Evolutionary conservation across 1,140 invertebrate genomes (phyloP), one percentile per base, ranked within the genome.

Genomic region (Cotesia glomerata): DNA sequence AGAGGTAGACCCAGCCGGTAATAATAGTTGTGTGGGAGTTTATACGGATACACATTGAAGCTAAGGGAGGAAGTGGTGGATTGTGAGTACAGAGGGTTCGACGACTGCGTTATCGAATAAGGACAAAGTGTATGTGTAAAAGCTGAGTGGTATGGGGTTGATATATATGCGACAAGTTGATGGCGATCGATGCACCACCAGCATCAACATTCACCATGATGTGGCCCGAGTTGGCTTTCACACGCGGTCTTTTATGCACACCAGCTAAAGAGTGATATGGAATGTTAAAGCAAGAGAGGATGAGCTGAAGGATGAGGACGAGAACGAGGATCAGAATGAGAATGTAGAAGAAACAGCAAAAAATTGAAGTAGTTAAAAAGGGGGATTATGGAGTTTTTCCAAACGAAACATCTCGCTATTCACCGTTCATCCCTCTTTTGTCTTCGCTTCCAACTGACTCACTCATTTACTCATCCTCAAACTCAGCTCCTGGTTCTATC

Each of bases 161-260:
- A 32, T 63, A 13, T 67, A 54, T 56, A 77, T 71, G 76, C 68
- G 75, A 78, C n/a, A 56, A 56, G 52, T 62, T 65, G 77, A 78
- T 79, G 78, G 74, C 78, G 78, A 80, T 80, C 79, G 79, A 80
- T 80, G 79, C 79, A 80, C 77, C 79, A 73, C 71, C 76, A 74
- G 71, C 72, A 69, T 78, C 75, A 74, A 74, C 13, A 45, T 35
- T 16, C 18, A 76, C 75, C 74, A 72, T 76, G 78, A 76, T 39
- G 52, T 77, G 51, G 79, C 72, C 76, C 79, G 78, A 79, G 76
- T 79, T 76, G 78, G 78, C 76, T 78, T 79, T 78, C 75, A 73
- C 76, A 16, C 64, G 1, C 11, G 61, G 34, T 45, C n/a, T 39
- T 49, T 45, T 65, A 26, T 45, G 3, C 39, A 45, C 39, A 45